A percentile compares a stretch with the other conserved stretches of the same genome.
These are phyloP conservation scores for Sebastolobus altivelis DNA, from an alignment of 2,797 vertebrate species.

Conservation along the genomic window DNA sequence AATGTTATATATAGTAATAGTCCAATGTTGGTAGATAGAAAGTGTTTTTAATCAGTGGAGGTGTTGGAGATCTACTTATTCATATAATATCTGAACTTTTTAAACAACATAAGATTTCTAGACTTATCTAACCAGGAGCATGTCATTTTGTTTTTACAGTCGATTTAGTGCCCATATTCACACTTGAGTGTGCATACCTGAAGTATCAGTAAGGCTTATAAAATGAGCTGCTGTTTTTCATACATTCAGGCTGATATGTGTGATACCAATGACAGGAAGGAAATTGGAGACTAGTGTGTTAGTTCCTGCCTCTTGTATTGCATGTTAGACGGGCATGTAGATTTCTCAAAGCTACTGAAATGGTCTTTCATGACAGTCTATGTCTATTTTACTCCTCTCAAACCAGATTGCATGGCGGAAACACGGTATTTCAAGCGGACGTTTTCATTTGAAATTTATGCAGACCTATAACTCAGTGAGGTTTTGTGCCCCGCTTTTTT, in stretches of 20 bases:
- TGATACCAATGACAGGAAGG: constrained; percentile 54
- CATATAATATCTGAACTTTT: background rate
- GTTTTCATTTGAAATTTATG: constrained; percentile 68
- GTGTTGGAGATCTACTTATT: background rate
- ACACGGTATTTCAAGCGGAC: constrained; percentile 60
- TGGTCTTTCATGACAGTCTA: constrained; percentile 52
- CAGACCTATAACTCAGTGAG: constrained; percentile 52
- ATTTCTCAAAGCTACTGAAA: constrained; percentile 62
- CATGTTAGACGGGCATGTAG: constrained; percentile 33
- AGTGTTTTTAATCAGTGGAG: background rate
- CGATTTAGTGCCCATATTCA: constrained; percentile 27
- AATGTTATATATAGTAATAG: background rate
- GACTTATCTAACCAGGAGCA: background rate
- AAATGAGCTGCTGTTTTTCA: constrained; percentile 48
- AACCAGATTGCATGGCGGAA: constrained; percentile 55
- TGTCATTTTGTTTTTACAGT: constrained; percentile 8
- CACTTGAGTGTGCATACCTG: constrained; percentile 10
- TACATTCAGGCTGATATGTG: constrained; percentile 39
- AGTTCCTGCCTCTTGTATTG: constrained; percentile 32
- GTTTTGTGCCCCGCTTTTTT: constrained; percentile 24
- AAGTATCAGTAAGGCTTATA: constrained; percentile 33
- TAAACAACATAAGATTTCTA: background rate
- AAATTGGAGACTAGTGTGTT: constrained; percentile 58
- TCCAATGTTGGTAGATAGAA: background rate
- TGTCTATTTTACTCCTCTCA: constrained; percentile 50